phyloP scores from a whole-genome alignment of 1,140 invertebrate species.

The Lordiphosa stackelbergi region DNA sequence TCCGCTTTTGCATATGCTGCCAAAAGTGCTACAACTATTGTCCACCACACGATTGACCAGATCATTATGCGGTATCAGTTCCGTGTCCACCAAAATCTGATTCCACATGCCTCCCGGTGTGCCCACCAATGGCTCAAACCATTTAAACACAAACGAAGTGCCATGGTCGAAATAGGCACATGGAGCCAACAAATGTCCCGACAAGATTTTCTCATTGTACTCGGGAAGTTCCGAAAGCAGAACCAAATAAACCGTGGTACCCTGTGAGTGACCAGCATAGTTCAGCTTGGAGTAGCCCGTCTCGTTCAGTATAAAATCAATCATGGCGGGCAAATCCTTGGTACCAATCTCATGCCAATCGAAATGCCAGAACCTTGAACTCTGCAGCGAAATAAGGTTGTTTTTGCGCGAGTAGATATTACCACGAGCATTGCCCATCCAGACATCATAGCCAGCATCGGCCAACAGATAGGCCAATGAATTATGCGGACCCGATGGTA shows the following conservation, averaged over 20 bases:
- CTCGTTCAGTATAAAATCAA: conserved; percentile 81
- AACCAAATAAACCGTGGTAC: conserved; percentile 79
- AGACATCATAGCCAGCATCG: conserved; percentile 85
- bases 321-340: conserved; percentile 83
- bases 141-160: conserved; percentile 39
- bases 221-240: conserved; percentile 78
- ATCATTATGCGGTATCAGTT: conserved; percentile 56
- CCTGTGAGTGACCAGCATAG: conserved; percentile 80
- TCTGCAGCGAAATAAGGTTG: conserved; percentile 72
- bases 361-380: conserved; percentile 73
- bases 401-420: conserved; percentile 82
- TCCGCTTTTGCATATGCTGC: conserved; percentile 46
- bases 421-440: conserved; percentile 85
- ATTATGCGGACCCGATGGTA: conserved; percentile 49
- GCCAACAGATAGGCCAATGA: conserved; percentile 80
- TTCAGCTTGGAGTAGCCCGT: conserved; percentile 76
- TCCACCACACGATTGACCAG: conserved; percentile 54
- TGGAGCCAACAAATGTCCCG: conserved; percentile 80
- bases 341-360: conserved; percentile 85
- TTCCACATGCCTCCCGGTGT: conserved; percentile 68
- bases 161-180: conserved; percentile 77
- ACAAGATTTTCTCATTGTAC: conserved; percentile 80
- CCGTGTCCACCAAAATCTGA: conserved; percentile 42
- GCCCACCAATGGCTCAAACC: conserved; percentile 47
- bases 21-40: conserved; percentile 32